Base-by-base conservation (phyloP, 2,797 vertebrate species). In the Lemur catta region DNA sequence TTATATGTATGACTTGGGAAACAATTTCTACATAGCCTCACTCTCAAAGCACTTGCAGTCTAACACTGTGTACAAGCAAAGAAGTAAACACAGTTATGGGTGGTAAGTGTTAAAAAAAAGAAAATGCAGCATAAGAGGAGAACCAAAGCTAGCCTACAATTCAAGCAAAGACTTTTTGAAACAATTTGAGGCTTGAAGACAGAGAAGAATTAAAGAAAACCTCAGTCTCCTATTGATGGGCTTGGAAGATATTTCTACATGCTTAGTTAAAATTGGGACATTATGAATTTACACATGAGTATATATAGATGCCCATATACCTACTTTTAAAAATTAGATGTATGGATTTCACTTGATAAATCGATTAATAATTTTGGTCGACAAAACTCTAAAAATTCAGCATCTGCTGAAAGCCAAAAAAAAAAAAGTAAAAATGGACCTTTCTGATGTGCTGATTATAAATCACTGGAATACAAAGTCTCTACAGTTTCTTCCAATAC, bases 291-390 rank as follows among this genome's bases (percentile, higher is more conserved):
- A 22, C 38, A 14, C 46, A 10, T 71, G 57, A 96, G 43, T 26
- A 1, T 6, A 17, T 12, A 0, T 71, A 48, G 2, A 7, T 50
- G 18, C 35, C 33, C 7, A 24, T 50, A 85, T 17, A 52, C 0
- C 10, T 80, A 75, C 7, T 15, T 61, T 90, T 91, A 61, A 33
- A 28, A 89, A 92, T 38, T 55, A 86, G 28, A 52, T 91, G 89
- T 20, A 22, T 35, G 20, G 20, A 38, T 35, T 69, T 69, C 12
- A 52, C 33, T 59, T 59, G 30, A 74, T 65, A 65, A 71, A 63
- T 79, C 48, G 28, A 59, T 59, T 59, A 26, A 59, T 26, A 67
- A 84, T 71, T 93, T 63, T 74, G 3, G 43, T 46, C 67, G 20
- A 4, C 18, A 78, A 93, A 91, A 35, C 12, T 52, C 63, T 61